Percentiles rank a stretch among this genome's conserved stretches.
phyloP scores from a whole-genome alignment of 2,888 invertebrate species.

The Brachypalpus laphriformis region DNA sequence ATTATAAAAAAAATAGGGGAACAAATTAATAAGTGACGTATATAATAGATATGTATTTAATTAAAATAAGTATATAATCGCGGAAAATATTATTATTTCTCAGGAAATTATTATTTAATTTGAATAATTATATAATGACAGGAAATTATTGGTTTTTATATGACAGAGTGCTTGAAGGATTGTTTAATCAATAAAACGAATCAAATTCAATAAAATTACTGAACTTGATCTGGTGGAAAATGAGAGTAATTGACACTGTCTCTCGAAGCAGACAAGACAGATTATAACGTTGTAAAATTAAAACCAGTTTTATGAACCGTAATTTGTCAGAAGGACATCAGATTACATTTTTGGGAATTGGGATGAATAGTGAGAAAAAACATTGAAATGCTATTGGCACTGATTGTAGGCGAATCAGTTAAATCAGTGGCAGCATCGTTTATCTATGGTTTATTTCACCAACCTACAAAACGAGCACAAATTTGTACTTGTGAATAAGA shows the following conservation, averaged over 20 bases:
- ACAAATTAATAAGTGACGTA: neutral
- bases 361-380: too few relatives aligned
- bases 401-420: too few relatives aligned
- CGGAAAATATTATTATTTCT: neutral
- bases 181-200: neutral
- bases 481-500: too few relatives aligned
- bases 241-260: neutral
- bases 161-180: neutral
- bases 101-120: neutral
- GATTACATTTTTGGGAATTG: too few relatives aligned
- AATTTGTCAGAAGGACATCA: too few relatives aligned
- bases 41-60: neutral
- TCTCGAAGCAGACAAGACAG: too few relatives aligned
- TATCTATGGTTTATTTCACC: too few relatives aligned
- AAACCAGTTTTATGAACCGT: neutral
- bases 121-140: conserved; percentile 4
- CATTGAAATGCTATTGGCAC: too few relatives aligned
- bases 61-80: neutral
- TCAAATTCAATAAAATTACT: neutral
- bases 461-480: too few relatives aligned
- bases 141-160: neutral
- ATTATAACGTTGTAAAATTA: too few relatives aligned
- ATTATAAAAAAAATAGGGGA: neutral
- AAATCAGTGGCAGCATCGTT: too few relatives aligned
- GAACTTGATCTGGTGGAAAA: neutral